Conservation (phyloP, 1,140 invertebrate species). For the Nylanderia fulva region DNA sequence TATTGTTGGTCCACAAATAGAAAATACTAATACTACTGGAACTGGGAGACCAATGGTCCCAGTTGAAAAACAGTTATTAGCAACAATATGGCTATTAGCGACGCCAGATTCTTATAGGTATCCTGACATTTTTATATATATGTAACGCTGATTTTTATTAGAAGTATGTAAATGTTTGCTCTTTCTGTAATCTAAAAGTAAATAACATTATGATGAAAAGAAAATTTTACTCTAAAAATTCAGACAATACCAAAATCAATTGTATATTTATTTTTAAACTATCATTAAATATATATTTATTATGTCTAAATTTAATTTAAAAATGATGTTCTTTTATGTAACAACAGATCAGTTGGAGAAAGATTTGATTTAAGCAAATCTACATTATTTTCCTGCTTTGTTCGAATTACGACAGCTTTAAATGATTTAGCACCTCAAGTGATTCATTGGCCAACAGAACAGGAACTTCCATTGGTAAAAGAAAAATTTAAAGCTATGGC, state of each 20-base stretch:
- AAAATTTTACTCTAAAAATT: too few relatives aligned
- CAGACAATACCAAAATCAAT: too few relatives aligned
- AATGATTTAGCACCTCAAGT: not conserved
- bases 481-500: conserved; percentile 22
- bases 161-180: too few relatives aligned
- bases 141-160: too few relatives aligned
- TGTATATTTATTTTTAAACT: too few relatives aligned
- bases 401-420: not conserved
- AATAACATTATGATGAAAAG: too few relatives aligned
- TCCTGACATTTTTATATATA: too few relatives aligned
- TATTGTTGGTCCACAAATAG: not conserved
- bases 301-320: too few relatives aligned
- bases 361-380: conserved; percentile 6
- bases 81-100: not conserved
- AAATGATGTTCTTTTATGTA: not conserved
- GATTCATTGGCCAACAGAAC: not conserved
- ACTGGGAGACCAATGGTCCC: not conserved
- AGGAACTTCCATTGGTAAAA: not conserved
- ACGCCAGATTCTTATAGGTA: too few relatives aligned
- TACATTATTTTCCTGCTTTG: not conserved
- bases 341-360: not conserved
- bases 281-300: too few relatives aligned
- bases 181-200: too few relatives aligned
- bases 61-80: not conserved
- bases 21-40: not conserved